A percentile compares a stretch with the other conserved stretches of the same genome.
These are phyloP conservation scores for Struthio camelus DNA, from an alignment of 2,113 vertebrate species.

Conservation along the genomic window DNA sequence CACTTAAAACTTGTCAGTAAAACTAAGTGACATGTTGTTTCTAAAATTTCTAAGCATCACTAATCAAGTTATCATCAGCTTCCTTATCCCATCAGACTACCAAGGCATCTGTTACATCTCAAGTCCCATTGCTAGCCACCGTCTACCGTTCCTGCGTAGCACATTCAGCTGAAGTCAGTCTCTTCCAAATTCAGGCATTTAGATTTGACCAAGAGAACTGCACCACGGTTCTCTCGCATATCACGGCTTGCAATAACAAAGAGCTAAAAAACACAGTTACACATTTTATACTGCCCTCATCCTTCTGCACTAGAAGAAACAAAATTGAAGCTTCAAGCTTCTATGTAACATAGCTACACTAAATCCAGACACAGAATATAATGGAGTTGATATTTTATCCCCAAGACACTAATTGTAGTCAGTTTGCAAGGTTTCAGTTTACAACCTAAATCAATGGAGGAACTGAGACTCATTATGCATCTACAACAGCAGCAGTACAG, in stretches of 20 bases:
- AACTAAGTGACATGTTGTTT: background rate
- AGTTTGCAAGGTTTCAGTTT: slow-evolving; percentile 30
- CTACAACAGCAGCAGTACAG: background rate
- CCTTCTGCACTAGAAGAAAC: background rate
- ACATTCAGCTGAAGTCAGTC: background rate
- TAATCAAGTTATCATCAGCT: background rate
- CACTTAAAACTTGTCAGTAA: background rate
- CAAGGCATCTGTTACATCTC: background rate
- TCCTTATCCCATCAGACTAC: background rate
- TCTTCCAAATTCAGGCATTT: background rate
- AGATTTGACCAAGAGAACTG: background rate
- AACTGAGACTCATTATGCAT: slow-evolving; percentile 4
- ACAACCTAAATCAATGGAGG: slow-evolving; percentile 7
- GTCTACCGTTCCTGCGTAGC: background rate
- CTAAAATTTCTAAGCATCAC: background rate
- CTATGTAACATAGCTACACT: background rate
- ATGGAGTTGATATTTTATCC: slow-evolving; percentile 4
- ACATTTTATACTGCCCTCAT: background rate
- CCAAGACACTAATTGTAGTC: background rate
- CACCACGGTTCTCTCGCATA: background rate
- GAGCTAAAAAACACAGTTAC: background rate
- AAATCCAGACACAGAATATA: background rate
- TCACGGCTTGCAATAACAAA: background rate
- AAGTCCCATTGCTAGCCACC: background rate
- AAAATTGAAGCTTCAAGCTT: background rate